These are phyloP conservation scores for Eulemur rufifrons DNA, from an alignment of 2,113 vertebrate species.

Conservation along the genomic window DNA sequence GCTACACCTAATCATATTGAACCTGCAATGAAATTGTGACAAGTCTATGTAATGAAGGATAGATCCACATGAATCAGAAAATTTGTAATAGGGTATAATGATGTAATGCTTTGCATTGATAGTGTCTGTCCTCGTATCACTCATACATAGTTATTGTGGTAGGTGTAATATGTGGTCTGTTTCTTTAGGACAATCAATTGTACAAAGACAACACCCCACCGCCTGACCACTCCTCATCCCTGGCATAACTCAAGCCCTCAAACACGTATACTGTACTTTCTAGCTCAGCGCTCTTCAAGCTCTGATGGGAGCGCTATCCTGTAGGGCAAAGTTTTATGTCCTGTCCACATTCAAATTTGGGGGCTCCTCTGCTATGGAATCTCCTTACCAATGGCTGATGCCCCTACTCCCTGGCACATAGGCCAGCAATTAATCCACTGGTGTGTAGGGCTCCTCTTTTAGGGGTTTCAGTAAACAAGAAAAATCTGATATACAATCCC, in stretches of 20 bases:
- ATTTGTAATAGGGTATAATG: neutral
- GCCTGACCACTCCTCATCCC: accelerated
- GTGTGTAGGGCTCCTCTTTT: neutral
- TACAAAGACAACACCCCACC: neutral
- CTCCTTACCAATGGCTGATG: neutral
- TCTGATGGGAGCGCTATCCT: neutral
- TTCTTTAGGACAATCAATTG: neutral
- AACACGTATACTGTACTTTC: neutral
- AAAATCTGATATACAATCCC: neutral
- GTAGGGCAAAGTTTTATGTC: neutral
- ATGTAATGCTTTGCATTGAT: neutral
- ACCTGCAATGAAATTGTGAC: neutral
- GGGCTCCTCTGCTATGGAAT: neutral
- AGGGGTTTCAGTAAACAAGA: neutral
- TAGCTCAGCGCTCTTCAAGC: neutral
- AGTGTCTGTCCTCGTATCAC: neutral
- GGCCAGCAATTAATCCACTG: neutral
- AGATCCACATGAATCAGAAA: neutral
- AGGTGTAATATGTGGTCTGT: neutral
- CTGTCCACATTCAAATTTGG: neutral
- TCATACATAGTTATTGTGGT: neutral
- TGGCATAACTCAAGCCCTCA: neutral
- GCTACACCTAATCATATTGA: neutral
- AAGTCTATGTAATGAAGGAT: neutral
- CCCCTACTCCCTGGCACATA: neutral